These are phyloP conservation scores for Andinoacara biseriatus DNA, from an alignment of 2,113 vertebrate genomes.

Conservation along the genomic window DNA sequence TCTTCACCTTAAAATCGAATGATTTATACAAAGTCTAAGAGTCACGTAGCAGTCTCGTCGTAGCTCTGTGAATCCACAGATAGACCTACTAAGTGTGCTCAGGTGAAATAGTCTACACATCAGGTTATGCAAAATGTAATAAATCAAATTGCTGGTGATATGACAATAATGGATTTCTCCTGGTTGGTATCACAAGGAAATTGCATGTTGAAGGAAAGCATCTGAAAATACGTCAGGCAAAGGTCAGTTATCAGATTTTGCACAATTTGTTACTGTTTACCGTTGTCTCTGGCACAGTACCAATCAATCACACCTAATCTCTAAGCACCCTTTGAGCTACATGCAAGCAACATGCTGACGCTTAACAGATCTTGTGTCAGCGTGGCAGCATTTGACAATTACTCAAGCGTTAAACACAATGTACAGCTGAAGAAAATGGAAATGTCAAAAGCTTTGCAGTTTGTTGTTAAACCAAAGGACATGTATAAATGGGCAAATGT, in stretches of 20 bases:
- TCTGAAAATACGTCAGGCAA: no score
- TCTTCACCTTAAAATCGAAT: no score
- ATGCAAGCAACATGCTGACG: not conserved
- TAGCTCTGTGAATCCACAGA: not conserved
- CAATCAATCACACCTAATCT: not conserved
- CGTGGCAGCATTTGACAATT: not conserved
- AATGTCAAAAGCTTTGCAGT: not conserved
- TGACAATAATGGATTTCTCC: no score
- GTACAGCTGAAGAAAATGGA: not conserved
- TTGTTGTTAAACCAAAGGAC: not conserved
- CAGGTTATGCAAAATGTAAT: no score
- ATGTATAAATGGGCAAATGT: not conserved
- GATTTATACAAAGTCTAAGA: not conserved
- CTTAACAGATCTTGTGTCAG: not conserved
- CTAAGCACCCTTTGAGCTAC: not conserved
- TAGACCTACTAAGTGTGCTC: not conserved
- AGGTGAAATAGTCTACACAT: no score
- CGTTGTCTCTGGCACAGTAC: not conserved
- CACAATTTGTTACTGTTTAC: conserved; percentile 1
- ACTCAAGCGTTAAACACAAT: not conserved
- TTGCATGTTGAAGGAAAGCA: no score
- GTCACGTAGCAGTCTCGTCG: not conserved
- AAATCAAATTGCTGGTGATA: no score
- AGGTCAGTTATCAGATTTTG: not conserved
- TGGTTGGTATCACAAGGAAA: no score